These are phyloP conservation scores for Corythaeola cristata DNA, from an alignment of 2,113 vertebrate species.

Conservation along the genomic window DNA sequence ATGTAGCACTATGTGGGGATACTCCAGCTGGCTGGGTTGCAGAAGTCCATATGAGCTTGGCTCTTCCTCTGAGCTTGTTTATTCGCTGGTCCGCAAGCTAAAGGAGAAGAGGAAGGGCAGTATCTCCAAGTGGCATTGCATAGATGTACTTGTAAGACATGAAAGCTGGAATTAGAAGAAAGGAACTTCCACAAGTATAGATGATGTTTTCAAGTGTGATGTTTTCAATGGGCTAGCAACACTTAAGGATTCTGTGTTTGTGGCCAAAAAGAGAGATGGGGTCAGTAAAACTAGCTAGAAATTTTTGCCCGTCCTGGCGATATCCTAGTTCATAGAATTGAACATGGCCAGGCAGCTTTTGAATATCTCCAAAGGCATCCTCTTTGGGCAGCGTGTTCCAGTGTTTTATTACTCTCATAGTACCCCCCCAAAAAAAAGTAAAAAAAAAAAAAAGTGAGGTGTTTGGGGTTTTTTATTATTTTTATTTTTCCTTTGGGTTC, in stretches of 20 bases:
- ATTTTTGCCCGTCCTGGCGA: neutral
- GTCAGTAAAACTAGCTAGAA: neutral
- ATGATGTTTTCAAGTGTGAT: neutral
- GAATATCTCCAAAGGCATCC: neutral
- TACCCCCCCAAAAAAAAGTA: neutral
- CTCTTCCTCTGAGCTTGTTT: neutral
- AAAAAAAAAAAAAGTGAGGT: neutral
- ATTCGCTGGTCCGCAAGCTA: neutral
- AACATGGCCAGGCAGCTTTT: neutral
- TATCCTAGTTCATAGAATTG: neutral
- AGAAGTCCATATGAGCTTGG: neutral
- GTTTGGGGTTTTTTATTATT: fast-evolving
- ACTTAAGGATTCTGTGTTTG: neutral
- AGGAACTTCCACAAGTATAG: neutral
- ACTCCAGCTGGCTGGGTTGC: neutral
- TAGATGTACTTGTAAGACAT: neutral
- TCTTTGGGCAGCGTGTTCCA: neutral
- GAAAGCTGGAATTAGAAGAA: neutral
- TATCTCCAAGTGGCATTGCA: neutral
- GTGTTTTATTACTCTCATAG: neutral
- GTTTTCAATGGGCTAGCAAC: neutral
- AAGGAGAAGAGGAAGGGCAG: neutral
- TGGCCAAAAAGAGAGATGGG: neutral
- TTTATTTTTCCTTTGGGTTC: neutral
- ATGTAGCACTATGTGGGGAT: too few relatives aligned